These are phyloP conservation scores for Eupithecia exiguata DNA, from an alignment of 2,888 invertebrate genomes.

Conservation along the genomic window DNA sequence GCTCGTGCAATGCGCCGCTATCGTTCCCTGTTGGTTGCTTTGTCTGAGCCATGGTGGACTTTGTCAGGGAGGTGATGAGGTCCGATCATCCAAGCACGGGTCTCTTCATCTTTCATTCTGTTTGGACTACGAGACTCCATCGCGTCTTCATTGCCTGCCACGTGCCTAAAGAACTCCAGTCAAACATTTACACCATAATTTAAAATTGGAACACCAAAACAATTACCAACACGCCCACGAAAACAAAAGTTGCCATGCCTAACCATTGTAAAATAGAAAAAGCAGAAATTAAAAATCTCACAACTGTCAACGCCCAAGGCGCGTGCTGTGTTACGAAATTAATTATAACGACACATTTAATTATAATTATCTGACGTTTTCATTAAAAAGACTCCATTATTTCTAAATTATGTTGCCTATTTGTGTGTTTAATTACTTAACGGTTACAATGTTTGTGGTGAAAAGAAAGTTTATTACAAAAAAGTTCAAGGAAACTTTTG, in stretches of 20 bases:
- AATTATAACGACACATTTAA: conserved; percentile 66
- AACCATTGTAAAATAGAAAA: conserved; percentile 27
- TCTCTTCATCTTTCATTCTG: neutral
- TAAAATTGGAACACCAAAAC: neutral
- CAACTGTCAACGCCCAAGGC: conserved; percentile 45
- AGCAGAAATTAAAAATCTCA: conserved; percentile 26
- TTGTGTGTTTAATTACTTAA: conserved; percentile 43
- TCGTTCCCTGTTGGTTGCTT: neutral
- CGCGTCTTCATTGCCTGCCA: neutral
- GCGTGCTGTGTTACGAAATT: conserved; percentile 46
- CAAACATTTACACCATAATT: neutral
- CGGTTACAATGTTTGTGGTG: conserved; percentile 32
- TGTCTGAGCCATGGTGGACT: neutral
- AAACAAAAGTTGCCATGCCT: conserved; percentile 22
- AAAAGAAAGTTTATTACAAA: conserved; percentile 24
- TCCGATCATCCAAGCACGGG: neutral
- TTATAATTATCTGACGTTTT: conserved; percentile 70
- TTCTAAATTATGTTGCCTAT: conserved; percentile 39
- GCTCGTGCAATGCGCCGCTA: neutral
- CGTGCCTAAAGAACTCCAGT: neutral
- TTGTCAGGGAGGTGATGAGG: neutral
- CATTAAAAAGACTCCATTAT: conserved; percentile 55
- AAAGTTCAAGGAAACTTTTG: conserved; percentile 14
- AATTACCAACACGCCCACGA: neutral
- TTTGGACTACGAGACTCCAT: too few species aligned